These are phyloP conservation scores for Prosapia bicincta DNA, from an alignment of 2,888 invertebrate species.

Conservation along the genomic window DNA sequence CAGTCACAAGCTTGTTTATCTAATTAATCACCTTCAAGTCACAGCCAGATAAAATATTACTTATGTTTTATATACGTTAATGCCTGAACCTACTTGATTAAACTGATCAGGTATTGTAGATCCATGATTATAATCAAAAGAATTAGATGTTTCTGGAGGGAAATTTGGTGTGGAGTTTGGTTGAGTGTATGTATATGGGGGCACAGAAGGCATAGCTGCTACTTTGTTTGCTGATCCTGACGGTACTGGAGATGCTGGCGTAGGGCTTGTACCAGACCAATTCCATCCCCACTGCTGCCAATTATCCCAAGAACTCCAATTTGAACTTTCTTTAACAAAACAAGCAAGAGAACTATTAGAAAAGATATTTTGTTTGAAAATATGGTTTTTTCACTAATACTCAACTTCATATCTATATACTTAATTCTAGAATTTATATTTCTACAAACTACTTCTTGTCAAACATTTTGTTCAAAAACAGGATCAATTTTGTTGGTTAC, in stretches of 20 bases:
- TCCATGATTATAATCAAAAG: conserved; percentile 38
- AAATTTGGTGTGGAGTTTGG: not conserved
- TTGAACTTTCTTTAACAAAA: conserved; percentile 24
- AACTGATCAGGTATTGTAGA: conserved; percentile 24
- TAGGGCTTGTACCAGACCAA: conserved; percentile 31
- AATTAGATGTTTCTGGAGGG: conserved; percentile 15
- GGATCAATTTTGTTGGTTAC: too few species aligned
- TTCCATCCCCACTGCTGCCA: conserved; percentile 42
- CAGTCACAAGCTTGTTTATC: too few species aligned
- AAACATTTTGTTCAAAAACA: not conserved
- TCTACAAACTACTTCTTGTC: not conserved
- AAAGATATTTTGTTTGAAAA: not conserved
- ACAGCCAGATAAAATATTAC: too few species aligned
- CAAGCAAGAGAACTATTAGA: not conserved
- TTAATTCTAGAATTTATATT: not conserved
- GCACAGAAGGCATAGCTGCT: conserved; percentile 19
- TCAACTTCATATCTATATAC: too few species aligned
- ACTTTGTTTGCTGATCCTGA: conserved; percentile 18
- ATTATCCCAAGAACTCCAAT: conserved; percentile 39
- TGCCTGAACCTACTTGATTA: conserved; percentile 12
- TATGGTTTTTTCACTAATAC: too few species aligned
- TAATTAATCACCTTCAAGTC: too few species aligned
- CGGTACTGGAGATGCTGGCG: not conserved
- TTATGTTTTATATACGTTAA: too few species aligned
- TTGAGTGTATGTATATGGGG: conserved; percentile 11